Evolutionary conservation across 1,140 invertebrate genomes (phyloP), one percentile per base, ranked within the genome.

Genomic region (Eriocheir sinensis): DNA sequence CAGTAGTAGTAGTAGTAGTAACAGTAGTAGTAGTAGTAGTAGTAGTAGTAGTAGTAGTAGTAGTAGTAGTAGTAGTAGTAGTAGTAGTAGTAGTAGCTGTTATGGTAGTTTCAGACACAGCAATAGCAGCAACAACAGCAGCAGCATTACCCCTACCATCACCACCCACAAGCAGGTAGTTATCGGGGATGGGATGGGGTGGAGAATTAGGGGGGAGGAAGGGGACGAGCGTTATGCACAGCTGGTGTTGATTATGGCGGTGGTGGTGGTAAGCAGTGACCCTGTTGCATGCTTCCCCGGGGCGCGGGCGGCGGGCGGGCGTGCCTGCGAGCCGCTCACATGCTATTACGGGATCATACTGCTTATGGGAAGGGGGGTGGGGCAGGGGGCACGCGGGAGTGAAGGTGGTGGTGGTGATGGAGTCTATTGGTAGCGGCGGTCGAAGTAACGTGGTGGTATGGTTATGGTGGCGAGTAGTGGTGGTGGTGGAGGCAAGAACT

Each of bases 31-130:
- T 72, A 72, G 60, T 72, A 72, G 9, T n/a, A 72, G 60, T 72
- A 60, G 53, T 60, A 60, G 53, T 60, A 60, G 53, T 60, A 60
- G 53, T 60, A 60, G 53, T 60, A 60, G 53, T 60, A 60, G 53
- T 60, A 60, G 53, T 60, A 21, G 53, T 60, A 21, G 21, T 9
- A 60, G 53, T 60, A 9, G 53, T 60, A 60, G 53, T 60, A 60
- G 53, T 6, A 9, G 53, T 21, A 60, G 53, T 21, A 60, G 53
- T 60, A 21, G 53, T 9, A 21, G 53, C 44, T 6, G 44, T 48
- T 15, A 48, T 48, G 44, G 44, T 48, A 6, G 15, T 48, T n/a
- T n/a, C n/a, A n/a, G n/a, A n/a, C n/a, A n/a, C n/a, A n/a, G n/a
- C n/a, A n/a, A n/a, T n/a, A n/a, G n/a, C n/a, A n/a, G n/a, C n/a